Evolutionary conservation across 2,113 vertebrate species (phyloP), one percentile per base, ranked within the genome.

Genomic region (Nothoprocta perdicaria): DNA sequence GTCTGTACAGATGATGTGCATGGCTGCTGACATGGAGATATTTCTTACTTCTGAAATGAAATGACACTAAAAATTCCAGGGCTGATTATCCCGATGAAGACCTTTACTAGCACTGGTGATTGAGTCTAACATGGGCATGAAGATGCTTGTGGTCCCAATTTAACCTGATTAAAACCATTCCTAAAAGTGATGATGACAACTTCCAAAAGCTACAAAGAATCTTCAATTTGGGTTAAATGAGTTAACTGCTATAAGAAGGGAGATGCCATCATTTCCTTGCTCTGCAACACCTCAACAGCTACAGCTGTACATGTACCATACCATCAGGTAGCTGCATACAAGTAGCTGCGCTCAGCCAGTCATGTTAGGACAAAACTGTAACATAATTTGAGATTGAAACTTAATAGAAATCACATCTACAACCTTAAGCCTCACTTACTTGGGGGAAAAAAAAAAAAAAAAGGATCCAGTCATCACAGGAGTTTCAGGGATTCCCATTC

Each of bases 1-100:
- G 87, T 92, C 95, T 94, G 31, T 48, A 92, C 31, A 89, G 72
- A 95, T 93, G 57, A 91, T 57, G 53, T 45, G 35, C 78, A 65
- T 48, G 45, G 18, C 69, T 85, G 73, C 62, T 85, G 93, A 91
- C 27, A 4, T 1, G 4, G 31, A 85, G 3, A 67, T 27, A 92
- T 73, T 68, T 77, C 72, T 79, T 76, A 52, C 63, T 92, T 83
- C 50, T 80, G 62, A 93, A 77, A 77, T 43, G 3, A 89, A 91
- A 60, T 48, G 2, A 85, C 61, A 89, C 68, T 69, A 84, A 48
- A 85, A 91, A 31, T 83, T 92, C 83, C 82, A 68, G 46, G 31
- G 73, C 46, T 65, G n/a, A 88, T 58, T 1, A 1, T 57, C 80
- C 52, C 72, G 85, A 18, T 31, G 24, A 78, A 26, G 61, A 71